Evolutionary conservation across 1,140 invertebrate species (phyloP), one percentile per base, ranked within the genome.

Genomic region (Epicauta chinensis): DNA sequence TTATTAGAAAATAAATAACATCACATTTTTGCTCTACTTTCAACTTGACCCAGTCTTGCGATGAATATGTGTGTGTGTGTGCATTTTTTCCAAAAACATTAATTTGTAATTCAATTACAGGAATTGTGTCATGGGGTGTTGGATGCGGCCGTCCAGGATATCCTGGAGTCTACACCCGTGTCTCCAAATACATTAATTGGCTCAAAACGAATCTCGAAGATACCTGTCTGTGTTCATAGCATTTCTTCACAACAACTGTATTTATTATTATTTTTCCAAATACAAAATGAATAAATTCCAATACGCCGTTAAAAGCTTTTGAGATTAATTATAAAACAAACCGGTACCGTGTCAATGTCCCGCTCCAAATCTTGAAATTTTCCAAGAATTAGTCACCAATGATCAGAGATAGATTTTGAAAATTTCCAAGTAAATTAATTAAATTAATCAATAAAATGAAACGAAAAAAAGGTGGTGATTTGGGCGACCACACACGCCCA

Each of bases 91-190:
- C 11, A 31, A 3, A n/a, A 30, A 30, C 10, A 16, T 11, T 31
- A 12, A 31, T 34, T 45, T 45, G 30, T 14, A n/a, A 46, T 16
- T 16, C 16, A 42, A 43, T 30, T 50, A 59, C 66, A 64, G 79
- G 79, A 2, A 75, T 81, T n/a, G 77, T 80, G 1, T 81, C 80
- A 0, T 85, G 82, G 82, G 80, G 79, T n/a, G 75, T 80, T 1
- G 82, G 81, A 1, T 85, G 83, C 58, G 83, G 79, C 6, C 68
- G 79, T 50, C 71, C 76, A 2, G 75, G 78, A 2, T 76, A 78
- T 49, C 83, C 83, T 1, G 83, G 82, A 11, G 83, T 89, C 2
- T 89, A 89, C 59, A 86, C 85, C 0, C 73, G 84, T 32, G 81
- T 89, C 0, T 73, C 78, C 6, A 75, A 75, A 57, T 87, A 84